Percentiles rank a stretch among this genome's conserved stretches.
Evolutionary conservation across 1,140 invertebrate genomes (phyloP).

Genomic region (Oscheius sp.): DNA sequence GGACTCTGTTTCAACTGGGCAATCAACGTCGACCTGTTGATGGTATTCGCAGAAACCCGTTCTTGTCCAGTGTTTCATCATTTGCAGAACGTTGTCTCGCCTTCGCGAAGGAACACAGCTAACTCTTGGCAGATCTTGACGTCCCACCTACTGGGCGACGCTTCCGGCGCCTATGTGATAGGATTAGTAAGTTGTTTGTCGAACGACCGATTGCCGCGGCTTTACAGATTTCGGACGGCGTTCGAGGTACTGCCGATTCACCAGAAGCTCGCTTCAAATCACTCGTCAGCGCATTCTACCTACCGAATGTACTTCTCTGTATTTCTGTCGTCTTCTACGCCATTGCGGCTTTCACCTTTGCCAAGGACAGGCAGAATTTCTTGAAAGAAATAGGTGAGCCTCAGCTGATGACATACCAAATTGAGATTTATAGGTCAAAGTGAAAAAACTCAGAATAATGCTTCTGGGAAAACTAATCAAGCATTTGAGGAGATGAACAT

Average conservation of each 20-base stretch:
- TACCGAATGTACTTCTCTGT: slow-evolving; percentile 32
- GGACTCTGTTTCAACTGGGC: slow-evolving; percentile 91
- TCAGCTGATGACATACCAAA: not conserved
- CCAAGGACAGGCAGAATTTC: slow-evolving; percentile 29
- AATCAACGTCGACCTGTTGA: slow-evolving; percentile 90
- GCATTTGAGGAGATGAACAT: slow-evolving; percentile 5
- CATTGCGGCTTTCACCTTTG: slow-evolving; percentile 27
- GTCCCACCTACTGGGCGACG: slow-evolving; percentile 87
- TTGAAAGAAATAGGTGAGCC: slow-evolving; percentile 27
- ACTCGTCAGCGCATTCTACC: slow-evolving; percentile 37
- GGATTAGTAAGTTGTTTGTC: slow-evolving; percentile 64
- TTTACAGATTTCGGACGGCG: slow-evolving; percentile 39
- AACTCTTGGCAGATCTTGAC: slow-evolving; percentile 89
- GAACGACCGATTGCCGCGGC: slow-evolving; percentile 3
- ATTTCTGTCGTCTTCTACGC: slow-evolving; percentile 34
- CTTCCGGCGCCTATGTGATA: slow-evolving; percentile 85
- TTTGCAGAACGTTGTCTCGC: slow-evolving; percentile 60
- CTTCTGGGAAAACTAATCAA: not conserved
- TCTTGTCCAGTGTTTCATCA: not conserved
- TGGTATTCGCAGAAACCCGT: slow-evolving; percentile 71
- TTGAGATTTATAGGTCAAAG: not conserved
- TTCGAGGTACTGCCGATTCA: slow-evolving; percentile 24
- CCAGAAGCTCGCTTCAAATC: slow-evolving; percentile 36
- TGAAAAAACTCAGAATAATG: not conserved
- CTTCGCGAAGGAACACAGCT: slow-evolving; percentile 82